Evolutionary conservation across 2,113 vertebrate genomes (phyloP), one percentile per base, ranked within the genome.

Genomic region (Nothoprocta pentlandii): DNA sequence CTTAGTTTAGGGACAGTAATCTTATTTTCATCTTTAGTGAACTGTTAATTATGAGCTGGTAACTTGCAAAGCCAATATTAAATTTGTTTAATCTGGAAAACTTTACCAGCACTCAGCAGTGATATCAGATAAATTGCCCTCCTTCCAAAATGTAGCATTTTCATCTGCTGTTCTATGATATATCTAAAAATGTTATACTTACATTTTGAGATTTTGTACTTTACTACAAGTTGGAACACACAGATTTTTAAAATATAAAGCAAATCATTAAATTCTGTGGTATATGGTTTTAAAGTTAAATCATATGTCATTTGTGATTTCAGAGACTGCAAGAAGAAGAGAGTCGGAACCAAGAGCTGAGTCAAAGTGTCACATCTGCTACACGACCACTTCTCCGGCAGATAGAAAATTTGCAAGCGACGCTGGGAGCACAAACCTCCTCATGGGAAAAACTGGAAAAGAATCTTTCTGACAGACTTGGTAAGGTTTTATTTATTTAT

Each of bases 371-470:
- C 16, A 99, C 99, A 19, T 98, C 99, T 12, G 98, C 99, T 41
- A 99, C 99, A 2, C 98, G 99, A 68, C 99, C 99, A 1, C 97
- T 99, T 12, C 98, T 99, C 61, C 97, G 99, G 13, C 99, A 99
- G 97, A 99, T 99, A 51, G 99, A 99, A 95, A 99, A 99, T 84
- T 97, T 99, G 41, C 99, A 99, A 97, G 99, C 99, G 59, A 98
- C 98, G 0, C 89, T 99, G 56, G 99, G 98, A 9, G 98, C 99
- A 32, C 99, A 99, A 80, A 99, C 99, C 1, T 97, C 98, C 47
- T 98, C 99, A 0, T 99, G 99, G 99, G 99, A 99, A 95, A 99
- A 99, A 94, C 67, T 99, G 90, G 99, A 99, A 88, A 99, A 99
- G 97, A 99, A 96, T 97, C 98, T 99, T 85, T 99, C 99, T 75